Evolutionary conservation across 2,797 vertebrate species (phyloP), one percentile per base, ranked within the genome.

Genomic region (Danio albolineatus): DNA sequence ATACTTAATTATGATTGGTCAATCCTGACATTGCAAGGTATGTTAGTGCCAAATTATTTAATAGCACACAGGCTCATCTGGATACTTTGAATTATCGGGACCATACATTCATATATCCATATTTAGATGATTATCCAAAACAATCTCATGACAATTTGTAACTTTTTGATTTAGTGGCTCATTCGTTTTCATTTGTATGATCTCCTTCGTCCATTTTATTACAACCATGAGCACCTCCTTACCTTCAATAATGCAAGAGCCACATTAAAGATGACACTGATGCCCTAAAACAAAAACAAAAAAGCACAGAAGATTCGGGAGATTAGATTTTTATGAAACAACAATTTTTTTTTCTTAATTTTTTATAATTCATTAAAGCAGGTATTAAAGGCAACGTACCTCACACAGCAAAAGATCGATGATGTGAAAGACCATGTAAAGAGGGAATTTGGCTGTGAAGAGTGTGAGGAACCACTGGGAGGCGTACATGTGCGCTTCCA

Each of bases 371-470:
- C 28, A 28, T 28, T 28, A 28, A 46, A 65, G 41, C 19, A 19
- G 13, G 36, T 14, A 4, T 67, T 57, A 59, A 17, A 10, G 13
- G 28, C 38, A 7, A 1, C 12, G 0, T 85, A 99, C 98, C 97
- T 99, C 98, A 84, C 97, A 98, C 0, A 99, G 90, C 54, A 99
- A 95, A 85, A 99, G 94, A 91, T 99, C 98, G 48, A 99, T 99
- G 92, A 99, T 99, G 82, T 99, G 98, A 94, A 99, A 99, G 92
- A 99, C 98, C 98, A 99, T 99, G 93, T 99, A 99, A 84, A 99
- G 98, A 67, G 98, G 98, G 88, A 99, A 99, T 86, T 99, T 99
- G 83, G 98, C 98, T 54, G 98, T 99, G 92, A 99, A 99, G 83
- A 99, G 95, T 0, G 98, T 99, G 77, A 99, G 97, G 91, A 99